Conservation (phyloP, 2,888 invertebrate genomes). For the Rutpela maculata region DNA sequence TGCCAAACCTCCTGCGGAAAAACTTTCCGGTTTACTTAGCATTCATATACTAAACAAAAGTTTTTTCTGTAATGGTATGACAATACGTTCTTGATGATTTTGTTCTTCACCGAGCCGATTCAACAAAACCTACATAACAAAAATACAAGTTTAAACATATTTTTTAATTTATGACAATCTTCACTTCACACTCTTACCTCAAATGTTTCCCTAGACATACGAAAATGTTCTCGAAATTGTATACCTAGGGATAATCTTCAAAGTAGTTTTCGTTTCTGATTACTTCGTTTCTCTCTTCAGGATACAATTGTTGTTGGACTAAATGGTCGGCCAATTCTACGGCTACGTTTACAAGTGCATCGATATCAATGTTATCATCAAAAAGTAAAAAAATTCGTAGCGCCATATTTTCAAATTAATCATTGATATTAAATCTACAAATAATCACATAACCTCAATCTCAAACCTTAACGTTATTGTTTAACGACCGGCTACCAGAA, state of each 20-base stretch:
- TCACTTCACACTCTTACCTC: not conserved
- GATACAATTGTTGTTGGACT: too few species aligned
- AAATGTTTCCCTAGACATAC: slow-evolving; percentile 1
- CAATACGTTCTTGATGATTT: not conserved
- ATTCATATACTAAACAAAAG: slow-evolving; percentile 21
- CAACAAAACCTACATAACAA: slow-evolving; percentile 1
- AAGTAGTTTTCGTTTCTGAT: not conserved
- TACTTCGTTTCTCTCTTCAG: not conserved
- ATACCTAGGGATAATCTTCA: not conserved
- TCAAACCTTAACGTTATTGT: too few species aligned
- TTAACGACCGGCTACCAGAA: too few species aligned
- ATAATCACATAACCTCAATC: too few species aligned
- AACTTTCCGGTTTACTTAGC: slow-evolving; percentile 31
- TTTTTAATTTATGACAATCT: not conserved
- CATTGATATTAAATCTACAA: too few species aligned
- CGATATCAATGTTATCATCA: too few species aligned
- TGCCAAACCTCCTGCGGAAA: slow-evolving; percentile 37
- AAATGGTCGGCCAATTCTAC: too few species aligned
- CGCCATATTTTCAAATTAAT: too few species aligned
- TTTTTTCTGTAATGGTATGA: not conserved
- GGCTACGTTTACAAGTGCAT: too few species aligned
- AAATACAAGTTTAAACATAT: not conserved
- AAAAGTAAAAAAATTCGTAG: too few species aligned
- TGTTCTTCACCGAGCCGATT: not conserved
- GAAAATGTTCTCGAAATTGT: slow-evolving; percentile 14